phyloP scores from a whole-genome alignment of 2,797 vertebrate genomes.

The Fistularia commersonii region DNA sequence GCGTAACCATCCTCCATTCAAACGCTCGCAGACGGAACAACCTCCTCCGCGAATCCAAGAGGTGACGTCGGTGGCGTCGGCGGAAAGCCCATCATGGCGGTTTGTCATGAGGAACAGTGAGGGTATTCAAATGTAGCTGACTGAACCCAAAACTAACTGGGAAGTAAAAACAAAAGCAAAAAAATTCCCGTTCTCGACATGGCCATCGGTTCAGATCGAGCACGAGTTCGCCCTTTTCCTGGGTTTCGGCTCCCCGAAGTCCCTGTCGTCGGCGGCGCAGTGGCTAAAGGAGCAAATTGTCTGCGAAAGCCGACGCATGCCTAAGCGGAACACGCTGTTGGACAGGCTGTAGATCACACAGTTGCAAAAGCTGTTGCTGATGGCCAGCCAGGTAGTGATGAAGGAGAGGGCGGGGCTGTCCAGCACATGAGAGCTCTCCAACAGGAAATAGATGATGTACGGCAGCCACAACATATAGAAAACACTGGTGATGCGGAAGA shows the following conservation, averaged over 20 bases:
- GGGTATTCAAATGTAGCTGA: background rate
- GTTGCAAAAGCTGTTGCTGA: conserved; percentile 99
- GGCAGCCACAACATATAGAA: conserved; percentile 98
- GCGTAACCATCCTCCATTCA: conserved; percentile 7
- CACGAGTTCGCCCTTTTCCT: conserved; percentile 94
- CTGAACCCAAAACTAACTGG: conserved; percentile 33
- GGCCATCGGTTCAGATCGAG: conserved; percentile 90
- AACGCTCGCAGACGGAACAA: conserved; percentile 1
- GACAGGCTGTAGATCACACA: conserved; percentile 99
- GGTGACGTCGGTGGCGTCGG: conserved; percentile 28
- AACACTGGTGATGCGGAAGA: conserved; percentile 97
- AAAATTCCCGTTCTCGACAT: too few species aligned
- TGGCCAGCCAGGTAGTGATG: conserved; percentile 97
- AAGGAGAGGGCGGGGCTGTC: conserved; percentile 92
- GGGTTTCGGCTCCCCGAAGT: conserved; percentile 87
- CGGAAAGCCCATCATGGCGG: background rate
- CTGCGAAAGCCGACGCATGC: conserved; percentile 92
- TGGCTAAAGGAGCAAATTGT: conserved; percentile 87
- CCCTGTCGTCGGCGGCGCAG: conserved; percentile 81
- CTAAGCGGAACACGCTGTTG: conserved; percentile 96
- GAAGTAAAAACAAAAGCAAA: background rate
- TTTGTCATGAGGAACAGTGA: too few species aligned
- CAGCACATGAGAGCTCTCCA: conserved; percentile 94
- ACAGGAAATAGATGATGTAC: conserved; percentile 96
- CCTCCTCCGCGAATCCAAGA: background rate